Conservation (phyloP, 2,797 vertebrate species). For the Aeoliscus strigatus region DNA sequence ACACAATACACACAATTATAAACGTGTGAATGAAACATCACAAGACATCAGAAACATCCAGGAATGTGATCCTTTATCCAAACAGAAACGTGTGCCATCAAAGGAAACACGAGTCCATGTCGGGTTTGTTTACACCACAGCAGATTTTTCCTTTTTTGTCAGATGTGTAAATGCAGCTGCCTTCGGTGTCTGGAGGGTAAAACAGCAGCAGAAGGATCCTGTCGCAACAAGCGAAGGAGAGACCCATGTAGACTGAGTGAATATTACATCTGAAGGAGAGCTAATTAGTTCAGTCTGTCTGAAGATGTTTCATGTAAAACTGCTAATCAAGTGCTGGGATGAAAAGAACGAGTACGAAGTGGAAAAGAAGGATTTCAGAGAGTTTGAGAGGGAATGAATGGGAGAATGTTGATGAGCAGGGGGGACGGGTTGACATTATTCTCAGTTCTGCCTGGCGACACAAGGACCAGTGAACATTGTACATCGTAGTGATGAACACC, state of each 20-base stretch:
- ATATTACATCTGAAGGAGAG: slow-evolving; percentile 72
- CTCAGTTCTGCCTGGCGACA: slow-evolving; percentile 3
- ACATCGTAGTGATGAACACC: slow-evolving; percentile 1
- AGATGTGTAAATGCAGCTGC: slow-evolving; percentile 48
- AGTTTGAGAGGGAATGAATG: neutral
- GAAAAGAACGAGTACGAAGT: slow-evolving; percentile 7
- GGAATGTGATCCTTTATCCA: slow-evolving; percentile 46
- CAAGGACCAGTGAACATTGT: slow-evolving; percentile 1
- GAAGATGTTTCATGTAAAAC: slow-evolving; percentile 49
- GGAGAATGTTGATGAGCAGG: neutral
- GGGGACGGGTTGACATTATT: slow-evolving; percentile 6
- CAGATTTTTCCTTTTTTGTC: slow-evolving; percentile 24
- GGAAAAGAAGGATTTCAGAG: slow-evolving; percentile 2
- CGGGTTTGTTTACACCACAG: slow-evolving; percentile 35
- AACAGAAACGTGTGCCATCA: slow-evolving; percentile 49
- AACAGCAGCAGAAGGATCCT: slow-evolving; percentile 62
- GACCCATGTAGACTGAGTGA: slow-evolving; percentile 48
- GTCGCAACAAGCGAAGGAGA: slow-evolving; percentile 43
- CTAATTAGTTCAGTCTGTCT: slow-evolving; percentile 65
- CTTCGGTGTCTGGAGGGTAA: slow-evolving; percentile 43
- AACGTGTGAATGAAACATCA: slow-evolving; percentile 49
- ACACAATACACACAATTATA: slow-evolving; percentile 18
- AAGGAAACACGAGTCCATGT: slow-evolving; percentile 27
- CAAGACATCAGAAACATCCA: slow-evolving; percentile 40
- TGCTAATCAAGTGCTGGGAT: slow-evolving; percentile 41